A percentile compares a stretch with the other conserved stretches of the same genome.
phyloP scores from a whole-genome alignment of 2,888 invertebrate species.

The Eupithecia abbreviata region DNA sequence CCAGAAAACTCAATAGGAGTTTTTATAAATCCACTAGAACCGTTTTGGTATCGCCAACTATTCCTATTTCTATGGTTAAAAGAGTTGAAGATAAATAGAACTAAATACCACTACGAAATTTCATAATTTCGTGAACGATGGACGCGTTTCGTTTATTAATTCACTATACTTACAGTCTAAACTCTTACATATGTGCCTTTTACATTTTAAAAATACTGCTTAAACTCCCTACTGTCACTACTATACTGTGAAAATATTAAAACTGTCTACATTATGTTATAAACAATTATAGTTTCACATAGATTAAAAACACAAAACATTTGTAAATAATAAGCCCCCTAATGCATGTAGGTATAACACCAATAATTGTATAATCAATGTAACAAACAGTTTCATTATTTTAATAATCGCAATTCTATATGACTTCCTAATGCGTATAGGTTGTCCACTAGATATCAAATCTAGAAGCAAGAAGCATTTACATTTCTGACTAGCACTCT shows the following conservation, averaged over 20 bases:
- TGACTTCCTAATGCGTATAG: not conserved
- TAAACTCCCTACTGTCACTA: not conserved
- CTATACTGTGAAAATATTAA: not conserved
- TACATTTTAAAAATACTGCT: slow-evolving; percentile 1
- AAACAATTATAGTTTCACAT: slow-evolving; percentile 68
- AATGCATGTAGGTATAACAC: slow-evolving; percentile 1
- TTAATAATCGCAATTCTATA: not conserved
- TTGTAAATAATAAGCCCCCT: slow-evolving; percentile 10
- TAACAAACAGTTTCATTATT: slow-evolving; percentile 3
- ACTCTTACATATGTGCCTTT: slow-evolving; percentile 1
- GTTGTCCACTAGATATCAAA: not conserved
- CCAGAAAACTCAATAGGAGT: not conserved
- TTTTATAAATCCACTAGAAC: not conserved
- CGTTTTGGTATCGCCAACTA: not conserved
- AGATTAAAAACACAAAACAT: not conserved
- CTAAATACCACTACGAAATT: not conserved
- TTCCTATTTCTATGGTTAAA: not conserved
- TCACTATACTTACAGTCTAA: not conserved
- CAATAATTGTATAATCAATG: slow-evolving; percentile 12
- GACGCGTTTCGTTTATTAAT: not conserved
- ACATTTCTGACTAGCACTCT: not conserved
- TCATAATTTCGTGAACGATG: not conserved
- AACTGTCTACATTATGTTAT: not conserved
- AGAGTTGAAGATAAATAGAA: not conserved
- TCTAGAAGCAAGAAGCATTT: not conserved